A percentile compares a stretch with the other conserved stretches of the same genome.
Conservation (phyloP, 2,113 vertebrate species). For the Rhinichthys klamathensis region DNA sequence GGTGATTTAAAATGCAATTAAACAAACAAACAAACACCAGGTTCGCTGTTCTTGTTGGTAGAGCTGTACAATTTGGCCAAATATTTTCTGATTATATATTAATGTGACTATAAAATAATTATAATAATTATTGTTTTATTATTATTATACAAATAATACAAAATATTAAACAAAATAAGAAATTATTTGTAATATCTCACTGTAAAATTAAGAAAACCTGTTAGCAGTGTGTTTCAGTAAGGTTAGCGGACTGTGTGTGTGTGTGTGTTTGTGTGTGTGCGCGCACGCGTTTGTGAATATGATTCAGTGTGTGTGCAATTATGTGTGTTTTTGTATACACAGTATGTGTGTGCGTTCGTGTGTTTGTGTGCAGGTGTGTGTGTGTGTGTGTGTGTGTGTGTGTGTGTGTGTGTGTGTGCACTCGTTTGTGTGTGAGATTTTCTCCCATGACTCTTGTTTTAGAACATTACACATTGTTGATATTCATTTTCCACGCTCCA, state of each 20-base stretch:
- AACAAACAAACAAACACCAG: too few species aligned
- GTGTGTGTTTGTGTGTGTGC: too few species aligned
- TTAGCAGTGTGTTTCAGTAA: neutral
- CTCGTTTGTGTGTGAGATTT: neutral
- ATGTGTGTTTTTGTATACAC: too few species aligned
- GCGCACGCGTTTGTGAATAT: too few species aligned
- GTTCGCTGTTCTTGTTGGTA: neutral
- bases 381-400: too few species aligned
- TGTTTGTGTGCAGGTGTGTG: fast-evolving
- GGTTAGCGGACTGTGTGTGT: neutral
- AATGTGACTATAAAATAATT: neutral
- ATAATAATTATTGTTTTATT: neutral
- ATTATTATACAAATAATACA: neutral
- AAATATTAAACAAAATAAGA: neutral
- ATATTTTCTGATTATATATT: neutral
- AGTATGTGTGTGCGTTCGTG: too few species aligned
- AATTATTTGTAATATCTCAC: neutral
- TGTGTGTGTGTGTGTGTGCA: too few species aligned
- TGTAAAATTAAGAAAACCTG: neutral
- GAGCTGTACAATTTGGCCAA: neutral
- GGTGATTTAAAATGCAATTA: too few species aligned
- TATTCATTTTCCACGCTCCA: neutral
- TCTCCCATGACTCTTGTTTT: neutral
- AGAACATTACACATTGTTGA: slow-evolving; percentile 29
- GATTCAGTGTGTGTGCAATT: too few species aligned